Base-by-base conservation (phyloP, 2,113 vertebrate genomes). In the Bubo bubo region DNA sequence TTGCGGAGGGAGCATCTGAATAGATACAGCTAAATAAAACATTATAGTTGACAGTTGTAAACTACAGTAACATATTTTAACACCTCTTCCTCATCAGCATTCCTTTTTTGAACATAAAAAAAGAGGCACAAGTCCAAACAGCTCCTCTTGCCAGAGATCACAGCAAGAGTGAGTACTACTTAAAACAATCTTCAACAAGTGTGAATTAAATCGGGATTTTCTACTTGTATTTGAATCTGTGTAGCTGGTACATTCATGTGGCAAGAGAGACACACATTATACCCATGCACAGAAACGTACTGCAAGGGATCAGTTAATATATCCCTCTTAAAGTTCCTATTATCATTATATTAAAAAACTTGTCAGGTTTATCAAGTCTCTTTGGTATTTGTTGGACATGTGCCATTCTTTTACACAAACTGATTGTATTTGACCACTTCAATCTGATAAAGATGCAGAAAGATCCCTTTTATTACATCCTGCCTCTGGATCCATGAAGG, bases 1-100 rank as follows among this genome's bases (percentile, higher is more conserved):
- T 93, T 98, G 98, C 92, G 16, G 86, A 88, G 98, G 97, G 96
- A 98, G 86, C 67, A 81, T 86, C 96, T 96, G 95, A 94, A 95
- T 88, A 97, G 76, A 86, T 55, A 81, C 34, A 97, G 97, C 98
- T 99, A 98, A 98, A 99, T 98, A 98, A 99, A 99, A 98, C 97
- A 98, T 97, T 90, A 97, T 59, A 95, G 91, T 67, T 95, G 97
- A 97, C 97, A 98, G 95, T 52, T 94, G 96, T 98, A 98, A 98
- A 97, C 95, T 97, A 95, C 14, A 80, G 88, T 70, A 96, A 98
- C 98, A 96, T 95, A 92, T 92, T 97, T 97, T 96, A 97, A 97
- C 88, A 96, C 88, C 95, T 97, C 82, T 92, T 94, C 86, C 94
- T 91, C 92, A 95, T 95, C 95, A 84, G 73, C 88, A 97, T 97